Percentiles rank a stretch among this genome's conserved stretches.
phyloP scores from a whole-genome alignment of 2,797 vertebrate genomes.

The Hyperoplus lanceolatus region DNA sequence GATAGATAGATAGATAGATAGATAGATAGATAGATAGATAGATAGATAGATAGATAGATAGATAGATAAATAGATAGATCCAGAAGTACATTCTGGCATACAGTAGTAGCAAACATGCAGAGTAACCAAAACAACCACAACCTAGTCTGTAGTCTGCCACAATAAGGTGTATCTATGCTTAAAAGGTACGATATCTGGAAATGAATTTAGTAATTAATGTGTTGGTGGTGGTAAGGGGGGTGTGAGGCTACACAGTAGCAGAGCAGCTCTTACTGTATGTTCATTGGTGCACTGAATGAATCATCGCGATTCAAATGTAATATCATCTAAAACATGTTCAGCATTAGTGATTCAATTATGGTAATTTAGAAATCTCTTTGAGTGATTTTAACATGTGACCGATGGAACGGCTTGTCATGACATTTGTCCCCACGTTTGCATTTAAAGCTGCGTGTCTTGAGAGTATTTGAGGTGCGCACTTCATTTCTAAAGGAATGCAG shows the following conservation, averaged over 20 bases:
- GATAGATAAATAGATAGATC: too few relatives aligned
- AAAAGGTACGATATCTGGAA: constrained; percentile 48
- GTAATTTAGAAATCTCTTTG: constrained; percentile 67
- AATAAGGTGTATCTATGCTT: constrained; percentile 11
- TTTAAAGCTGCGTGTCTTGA: constrained; percentile 68
- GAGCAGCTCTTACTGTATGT: constrained; percentile 19
- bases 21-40: too few relatives aligned
- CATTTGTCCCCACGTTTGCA: constrained; percentile 71
- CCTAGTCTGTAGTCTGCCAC: constrained; percentile 22
- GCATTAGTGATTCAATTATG: constrained; percentile 66
- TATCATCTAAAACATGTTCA: constrained; percentile 39
- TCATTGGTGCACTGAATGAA: constrained; percentile 39
- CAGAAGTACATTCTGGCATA: too few relatives aligned
- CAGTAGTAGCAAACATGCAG: background rate
- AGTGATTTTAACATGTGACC: constrained; percentile 64
- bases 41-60: too few relatives aligned
- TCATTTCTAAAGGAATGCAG: constrained; percentile 83
- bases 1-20: too few relatives aligned
- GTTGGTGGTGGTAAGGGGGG: background rate
- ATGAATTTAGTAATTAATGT: constrained; percentile 46
- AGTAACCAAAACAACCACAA: constrained; percentile 20
- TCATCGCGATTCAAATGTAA: constrained; percentile 39
- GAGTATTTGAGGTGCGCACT: constrained; percentile 68
- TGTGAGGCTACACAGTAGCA: constrained; percentile 30
- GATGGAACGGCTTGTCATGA: constrained; percentile 70